phyloP scores from a whole-genome alignment of 2,888 invertebrate genomes.

The Elegia similella region DNA sequence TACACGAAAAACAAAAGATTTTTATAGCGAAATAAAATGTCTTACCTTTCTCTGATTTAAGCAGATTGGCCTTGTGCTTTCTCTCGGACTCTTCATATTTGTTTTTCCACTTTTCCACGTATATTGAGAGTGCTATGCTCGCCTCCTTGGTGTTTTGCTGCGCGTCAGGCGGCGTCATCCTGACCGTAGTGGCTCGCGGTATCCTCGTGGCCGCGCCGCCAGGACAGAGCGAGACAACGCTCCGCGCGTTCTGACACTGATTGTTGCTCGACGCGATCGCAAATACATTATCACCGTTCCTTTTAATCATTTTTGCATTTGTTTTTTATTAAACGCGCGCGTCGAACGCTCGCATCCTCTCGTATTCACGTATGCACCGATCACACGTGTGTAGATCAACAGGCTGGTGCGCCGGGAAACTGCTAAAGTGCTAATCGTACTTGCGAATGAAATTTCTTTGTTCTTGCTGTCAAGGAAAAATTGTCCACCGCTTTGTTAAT shows the following conservation, averaged over 20 bases:
- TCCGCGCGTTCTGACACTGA: constrained; percentile 74
- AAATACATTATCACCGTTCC: constrained; percentile 80
- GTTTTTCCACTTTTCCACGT: constrained; percentile 84
- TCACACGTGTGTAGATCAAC: constrained; percentile 71
- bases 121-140: constrained; percentile 73
- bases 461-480: constrained; percentile 68
- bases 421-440: constrained; percentile 58
- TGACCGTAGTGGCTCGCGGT: constrained; percentile 74
- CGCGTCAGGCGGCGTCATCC: constrained; percentile 77
- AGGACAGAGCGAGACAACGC: constrained; percentile 72
- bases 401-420: constrained; percentile 60
- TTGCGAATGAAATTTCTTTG: constrained; percentile 64
- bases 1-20: constrained; percentile 39
- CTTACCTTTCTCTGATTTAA: constrained; percentile 87
- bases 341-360: constrained; percentile 65
- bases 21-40: constrained; percentile 34
- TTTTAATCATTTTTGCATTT: constrained; percentile 80
- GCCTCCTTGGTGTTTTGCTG: constrained; percentile 73
- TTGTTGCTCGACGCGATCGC: constrained; percentile 78
- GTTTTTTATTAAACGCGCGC: constrained; percentile 69
- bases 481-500: constrained; percentile 42
- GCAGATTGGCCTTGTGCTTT: constrained; percentile 84
- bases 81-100: constrained; percentile 87
- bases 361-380: constrained; percentile 62
- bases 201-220: constrained; percentile 69